These are phyloP conservation scores for Zaprionus ornatus DNA, from an alignment of 1,140 invertebrate species.

Conservation along the genomic window DNA sequence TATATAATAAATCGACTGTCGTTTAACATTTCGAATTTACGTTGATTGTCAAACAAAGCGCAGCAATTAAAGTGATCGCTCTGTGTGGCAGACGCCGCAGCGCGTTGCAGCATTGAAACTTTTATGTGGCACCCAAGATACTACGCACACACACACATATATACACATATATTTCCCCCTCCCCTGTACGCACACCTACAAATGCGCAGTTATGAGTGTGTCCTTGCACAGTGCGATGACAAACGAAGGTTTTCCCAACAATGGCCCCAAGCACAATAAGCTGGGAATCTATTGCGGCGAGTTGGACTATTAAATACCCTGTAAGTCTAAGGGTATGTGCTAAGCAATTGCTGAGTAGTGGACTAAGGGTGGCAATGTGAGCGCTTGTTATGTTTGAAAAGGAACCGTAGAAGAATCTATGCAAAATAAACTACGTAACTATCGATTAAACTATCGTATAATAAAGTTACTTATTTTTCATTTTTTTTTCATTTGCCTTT, in stretches of 20 bases:
- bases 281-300: neutral
- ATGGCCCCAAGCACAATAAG: constrained; percentile 41
- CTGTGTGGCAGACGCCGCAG: constrained; percentile 32
- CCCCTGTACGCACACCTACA: neutral
- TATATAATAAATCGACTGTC: constrained; percentile 19
- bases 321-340: neutral
- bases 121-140: constrained; percentile 46
- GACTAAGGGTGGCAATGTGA: neutral
- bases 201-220: constrained; percentile 43
- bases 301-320: constrained; percentile 3
- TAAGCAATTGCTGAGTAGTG: neutral
- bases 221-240: constrained; percentile 52
- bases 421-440: neutral
- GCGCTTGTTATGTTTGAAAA: neutral
- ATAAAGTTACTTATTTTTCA: neutral
- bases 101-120: constrained; percentile 26
- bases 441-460: neutral
- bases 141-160: neutral
- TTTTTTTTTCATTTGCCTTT: too few species aligned
- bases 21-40: constrained; percentile 55
- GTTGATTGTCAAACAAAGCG: constrained; percentile 41
- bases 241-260: constrained; percentile 59
- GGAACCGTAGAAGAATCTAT: neutral
- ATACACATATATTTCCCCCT: neutral
- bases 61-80: constrained; percentile 72